Conservation (phyloP, 2,797 vertebrate genomes). For the Lutra lutra region DNA sequence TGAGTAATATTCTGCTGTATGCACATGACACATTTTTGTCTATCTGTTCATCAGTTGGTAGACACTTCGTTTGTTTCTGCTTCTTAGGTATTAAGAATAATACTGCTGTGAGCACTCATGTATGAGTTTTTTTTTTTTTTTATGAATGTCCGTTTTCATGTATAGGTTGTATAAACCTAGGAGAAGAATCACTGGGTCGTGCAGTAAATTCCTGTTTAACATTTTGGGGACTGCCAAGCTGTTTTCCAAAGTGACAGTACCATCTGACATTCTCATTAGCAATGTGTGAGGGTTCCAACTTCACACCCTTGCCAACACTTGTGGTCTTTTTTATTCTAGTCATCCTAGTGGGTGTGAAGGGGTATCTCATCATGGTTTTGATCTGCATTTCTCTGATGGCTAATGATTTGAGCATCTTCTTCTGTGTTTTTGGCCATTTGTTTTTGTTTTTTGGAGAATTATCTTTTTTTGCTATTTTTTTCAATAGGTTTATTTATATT, state of each 20-base stretch:
- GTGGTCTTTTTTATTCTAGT: background rate
- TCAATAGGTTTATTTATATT: background rate
- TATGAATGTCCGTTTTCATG: background rate
- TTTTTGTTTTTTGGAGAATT: background rate
- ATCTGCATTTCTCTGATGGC: background rate
- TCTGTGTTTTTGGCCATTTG: background rate
- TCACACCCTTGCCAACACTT: background rate
- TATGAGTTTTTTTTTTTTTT: background rate
- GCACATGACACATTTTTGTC: background rate
- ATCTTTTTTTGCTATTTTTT: slow-evolving; percentile 3
- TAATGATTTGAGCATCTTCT: background rate
- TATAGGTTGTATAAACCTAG: background rate
- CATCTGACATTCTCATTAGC: background rate
- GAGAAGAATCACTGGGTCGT: background rate
- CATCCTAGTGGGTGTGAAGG: background rate
- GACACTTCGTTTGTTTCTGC: background rate
- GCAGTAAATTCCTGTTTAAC: background rate
- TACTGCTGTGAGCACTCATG: background rate
- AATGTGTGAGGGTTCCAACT: background rate
- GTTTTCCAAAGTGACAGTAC: background rate
- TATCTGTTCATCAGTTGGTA: background rate
- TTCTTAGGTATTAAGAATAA: background rate
- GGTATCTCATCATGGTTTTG: background rate
- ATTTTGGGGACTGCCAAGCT: background rate
- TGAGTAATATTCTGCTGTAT: background rate